Evolutionary conservation across 1,140 invertebrate genomes (phyloP).

Genomic region (Drosophila simulans): DNA sequence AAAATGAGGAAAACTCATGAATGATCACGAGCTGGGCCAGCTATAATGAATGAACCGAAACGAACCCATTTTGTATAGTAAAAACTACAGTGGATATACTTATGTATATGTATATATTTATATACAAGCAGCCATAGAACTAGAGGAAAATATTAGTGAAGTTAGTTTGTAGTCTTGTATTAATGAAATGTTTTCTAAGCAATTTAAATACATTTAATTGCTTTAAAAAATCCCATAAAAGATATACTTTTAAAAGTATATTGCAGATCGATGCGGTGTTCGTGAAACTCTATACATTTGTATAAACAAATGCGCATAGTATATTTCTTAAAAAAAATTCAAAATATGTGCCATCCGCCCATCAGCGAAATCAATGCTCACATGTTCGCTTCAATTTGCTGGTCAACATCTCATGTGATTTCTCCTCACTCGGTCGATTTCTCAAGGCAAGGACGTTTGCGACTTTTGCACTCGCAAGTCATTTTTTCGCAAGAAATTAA

Average conservation of each 20-base stretch:
- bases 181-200: background rate
- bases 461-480: constrained; percentile 63
- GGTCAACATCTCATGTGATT: constrained; percentile 39
- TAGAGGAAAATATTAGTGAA: background rate
- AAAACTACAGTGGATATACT: constrained; percentile 37
- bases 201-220: background rate
- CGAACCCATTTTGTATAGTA: constrained; percentile 15
- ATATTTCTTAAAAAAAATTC: constrained; percentile 28
- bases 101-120: constrained; percentile 10
- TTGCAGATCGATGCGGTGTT: background rate
- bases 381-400: constrained; percentile 45
- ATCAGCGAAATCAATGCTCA: constrained; percentile 46
- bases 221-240: background rate
- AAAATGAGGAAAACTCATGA: constrained; percentile 54
- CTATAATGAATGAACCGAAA: constrained; percentile 42
- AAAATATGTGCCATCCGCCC: constrained; percentile 36
- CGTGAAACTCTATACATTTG: constrained; percentile 50
- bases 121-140: constrained; percentile 6
- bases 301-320: constrained; percentile 34
- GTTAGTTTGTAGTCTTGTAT: too few relatives aligned
- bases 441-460: constrained; percentile 61
- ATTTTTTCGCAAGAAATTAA: constrained; percentile 5
- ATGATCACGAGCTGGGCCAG: constrained; percentile 43
- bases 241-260: constrained; percentile 27
- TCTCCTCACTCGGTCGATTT: constrained; percentile 6